Evolutionary conservation across 37 sponge, comb jelly and placozoan genomes (phyloP), one percentile per base, ranked within the genome.

Genomic region (Dysidea cf. avara): DNA sequence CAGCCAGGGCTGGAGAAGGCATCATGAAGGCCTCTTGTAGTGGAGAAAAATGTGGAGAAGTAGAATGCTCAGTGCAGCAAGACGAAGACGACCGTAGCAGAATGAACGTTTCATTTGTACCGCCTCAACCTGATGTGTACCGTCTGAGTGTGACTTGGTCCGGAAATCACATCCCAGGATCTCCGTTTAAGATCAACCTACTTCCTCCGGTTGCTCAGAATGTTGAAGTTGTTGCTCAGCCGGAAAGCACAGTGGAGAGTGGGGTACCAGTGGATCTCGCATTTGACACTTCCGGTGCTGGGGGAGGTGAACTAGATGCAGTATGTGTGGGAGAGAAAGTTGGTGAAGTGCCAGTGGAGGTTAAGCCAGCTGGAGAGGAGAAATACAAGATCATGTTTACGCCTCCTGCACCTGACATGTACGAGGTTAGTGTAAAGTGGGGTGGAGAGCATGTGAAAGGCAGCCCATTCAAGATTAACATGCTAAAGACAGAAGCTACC

Each of bases 161-260:
- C 17, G 79, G 55, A 0, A 55, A 68, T 40, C 49, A 81, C 3
- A 75, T 87, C 22, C 80, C 80, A 0, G 60, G 72, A 2, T 91
- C 92, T 37, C 92, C 87, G 2, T 91, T 87, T 48, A 71, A 55
- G 29, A 74, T 89, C 16, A 53, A 83, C 34, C 76, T 89, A 25
- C 68, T 58, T 3, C 83, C 74, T 59, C 51, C 66, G 11, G 67
- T 73, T 37, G 74, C 82, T 16, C 18, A 63, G 3, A 55, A 28
- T 34, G 82, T 81, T 6, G 74, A 73, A n/a, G 85, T 69, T 32
- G 61, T 62, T 35, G 54, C 76, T 24, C 75, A 71, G 11, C 46
- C 29, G 18, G 12, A 56, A 5, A 56, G 66, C 33, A n/a, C n/a
- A 37, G 31, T 29, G 18, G 33, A 35, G 12, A 52, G 61, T 7